These are phyloP conservation scores for Polyommatus iphigenia DNA, from an alignment of 2,888 invertebrate genomes.

Conservation along the genomic window DNA sequence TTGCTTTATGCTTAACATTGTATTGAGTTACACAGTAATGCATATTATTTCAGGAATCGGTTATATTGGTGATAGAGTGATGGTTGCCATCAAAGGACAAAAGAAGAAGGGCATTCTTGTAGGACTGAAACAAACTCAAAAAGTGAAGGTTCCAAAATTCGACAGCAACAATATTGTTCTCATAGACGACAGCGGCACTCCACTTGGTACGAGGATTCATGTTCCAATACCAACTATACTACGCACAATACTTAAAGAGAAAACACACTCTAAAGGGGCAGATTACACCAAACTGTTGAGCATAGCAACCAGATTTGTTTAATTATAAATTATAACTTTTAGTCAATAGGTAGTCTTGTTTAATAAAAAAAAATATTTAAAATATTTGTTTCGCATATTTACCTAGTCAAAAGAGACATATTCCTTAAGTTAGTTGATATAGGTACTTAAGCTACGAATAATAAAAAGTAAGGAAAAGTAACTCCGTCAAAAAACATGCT, in stretches of 20 bases:
- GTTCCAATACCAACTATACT: slow-evolving; percentile 96
- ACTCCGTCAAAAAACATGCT: too few relatives aligned
- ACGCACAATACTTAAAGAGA: slow-evolving; percentile 90
- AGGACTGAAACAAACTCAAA: slow-evolving; percentile 91
- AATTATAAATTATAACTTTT: slow-evolving; percentile 42
- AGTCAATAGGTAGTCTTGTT: slow-evolving; percentile 31
- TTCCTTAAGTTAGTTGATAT: too few relatives aligned
- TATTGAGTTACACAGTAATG: background rate
- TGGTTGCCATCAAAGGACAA: slow-evolving; percentile 96
- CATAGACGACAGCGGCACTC: slow-evolving; percentile 96
- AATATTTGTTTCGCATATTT: slow-evolving; percentile 16
- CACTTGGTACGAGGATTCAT: slow-evolving; percentile 96
- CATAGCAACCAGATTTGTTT: slow-evolving; percentile 94
- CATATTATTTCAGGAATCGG: slow-evolving; percentile 65
- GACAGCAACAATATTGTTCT: slow-evolving; percentile 98
- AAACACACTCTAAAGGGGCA: slow-evolving; percentile 89
- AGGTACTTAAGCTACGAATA: too few relatives aligned
- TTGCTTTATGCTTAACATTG: background rate
- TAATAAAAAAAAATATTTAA: slow-evolving; percentile 39
- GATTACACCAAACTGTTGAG: slow-evolving; percentile 96
- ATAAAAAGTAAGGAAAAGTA: too few relatives aligned
- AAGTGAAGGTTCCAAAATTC: slow-evolving; percentile 90
- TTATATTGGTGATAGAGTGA: slow-evolving; percentile 88
- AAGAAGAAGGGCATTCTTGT: slow-evolving; percentile 93
- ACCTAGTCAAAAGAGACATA: background rate